phyloP scores from a whole-genome alignment of 2,113 vertebrate species.

The Columbina picui region DNA sequence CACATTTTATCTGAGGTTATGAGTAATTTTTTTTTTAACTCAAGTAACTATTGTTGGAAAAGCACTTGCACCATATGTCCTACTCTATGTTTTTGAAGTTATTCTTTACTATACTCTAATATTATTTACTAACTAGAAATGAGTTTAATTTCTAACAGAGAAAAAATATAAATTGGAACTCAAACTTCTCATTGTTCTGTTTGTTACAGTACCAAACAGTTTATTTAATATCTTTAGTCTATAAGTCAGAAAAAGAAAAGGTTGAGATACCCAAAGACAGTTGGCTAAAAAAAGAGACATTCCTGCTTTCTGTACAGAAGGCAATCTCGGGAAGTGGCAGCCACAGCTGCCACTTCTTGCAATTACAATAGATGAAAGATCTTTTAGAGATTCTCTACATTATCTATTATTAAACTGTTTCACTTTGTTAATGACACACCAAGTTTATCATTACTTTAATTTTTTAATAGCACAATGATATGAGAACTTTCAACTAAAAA shows the following conservation, averaged over 20 bases:
- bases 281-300: neutral
- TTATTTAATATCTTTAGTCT: neutral
- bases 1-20: neutral
- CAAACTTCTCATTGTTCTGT: neutral
- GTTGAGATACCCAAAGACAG: neutral
- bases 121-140: neutral
- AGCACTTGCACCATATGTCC: neutral
- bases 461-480: neutral
- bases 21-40: neutral
- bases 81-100: neutral
- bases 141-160: neutral
- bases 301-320: neutral
- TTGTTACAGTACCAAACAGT: neutral
- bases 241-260: neutral
- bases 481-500: neutral
- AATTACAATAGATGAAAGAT: neutral
- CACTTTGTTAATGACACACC: neutral
- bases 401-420: neutral
- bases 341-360: neutral
- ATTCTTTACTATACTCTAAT: neutral
- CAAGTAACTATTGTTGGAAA: neutral
- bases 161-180: neutral
- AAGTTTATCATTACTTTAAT: neutral
- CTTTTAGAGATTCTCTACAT: neutral
- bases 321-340: neutral